Evolutionary conservation across 2,797 vertebrate genomes (phyloP), one percentile per base, ranked within the genome.

Genomic region (Heteromormyrus szaboi): DNA sequence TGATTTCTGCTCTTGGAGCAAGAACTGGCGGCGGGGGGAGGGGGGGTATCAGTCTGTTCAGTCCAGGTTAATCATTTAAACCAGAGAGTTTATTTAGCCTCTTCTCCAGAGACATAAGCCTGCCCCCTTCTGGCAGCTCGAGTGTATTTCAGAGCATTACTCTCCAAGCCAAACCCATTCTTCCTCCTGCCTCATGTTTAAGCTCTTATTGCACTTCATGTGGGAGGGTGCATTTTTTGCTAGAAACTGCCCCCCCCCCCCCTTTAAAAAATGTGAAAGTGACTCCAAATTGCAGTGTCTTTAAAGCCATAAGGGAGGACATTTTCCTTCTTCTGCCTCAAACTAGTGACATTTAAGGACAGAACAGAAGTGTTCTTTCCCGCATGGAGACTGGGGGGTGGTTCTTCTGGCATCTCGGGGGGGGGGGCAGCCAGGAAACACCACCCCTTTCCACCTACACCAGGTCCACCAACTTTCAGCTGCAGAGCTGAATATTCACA

Each of bases 391-490:
- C 46, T 54, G 25, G 5, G 85, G 50, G 22, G 29, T 14, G 85
- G 85, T 53, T 84, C 22, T 37, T 19, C 14, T n/a, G 51, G 51
- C 53, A 9, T 86, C n/a, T 41, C 44, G 65, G 46, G 46, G 46
- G 48, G 37, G 50, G 50, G 51, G 90, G 87, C 87, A 89, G 88
- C 72, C 29, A 56, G 85, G 88, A 86, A 86, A n/a, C 51, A 11
- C 46, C 22, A 17, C 37, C 37, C 54, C 29, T 25, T 25, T 14
- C 84, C 84, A 87, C 22, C 72, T 79, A 19, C 44, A 41, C 17
- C 56, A 86, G 87, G 86, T 46, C 29, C 87, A 41, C 87, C 56
- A 48, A 62, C 68, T 51, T 14, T n/a, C 22, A 51, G 72, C 12
- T 41, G 41, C 81, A 84, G 46, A 14, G 19, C 79, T 85, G 81